Evolutionary conservation across 2,113 vertebrate species (phyloP), one percentile per base, ranked within the genome.

Genomic region (Hyla sarda): DNA sequence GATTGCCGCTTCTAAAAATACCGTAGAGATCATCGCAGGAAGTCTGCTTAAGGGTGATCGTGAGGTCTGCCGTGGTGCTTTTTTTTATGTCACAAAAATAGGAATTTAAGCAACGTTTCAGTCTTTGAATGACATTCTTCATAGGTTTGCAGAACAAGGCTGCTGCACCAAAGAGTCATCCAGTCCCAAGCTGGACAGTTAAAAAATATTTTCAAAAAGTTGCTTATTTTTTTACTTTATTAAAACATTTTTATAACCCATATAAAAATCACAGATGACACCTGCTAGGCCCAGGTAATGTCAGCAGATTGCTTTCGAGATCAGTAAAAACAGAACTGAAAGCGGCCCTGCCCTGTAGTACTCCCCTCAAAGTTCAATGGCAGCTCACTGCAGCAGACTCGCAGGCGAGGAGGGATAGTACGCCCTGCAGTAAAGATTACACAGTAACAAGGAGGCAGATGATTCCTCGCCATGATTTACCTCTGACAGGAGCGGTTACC

Each of bases 391-490:
- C 19, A 3, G 47, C 21, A n/a, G n/a, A n/a, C n/a, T n/a, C n/a
- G n/a, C n/a, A 65, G 67, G 67, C 65, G 30, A 41, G 67, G 32
- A 21, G 28, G 50, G 32, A 10, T 25, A 37, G 52, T 67, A 67
- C 69, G 37, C 74, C 83, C 74, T 25, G 83, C 74, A 85, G 74
- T 85, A 85, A 71, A 85, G 74, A 78, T 85, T 69, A 85, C 73
- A n/a, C 25, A 85, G 17, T 77, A 77, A 67, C 75, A 47, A 10
- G 5, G 21, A 19, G n/a, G 47, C 75, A 71, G 74, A 19, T 69
- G 60, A 71, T 17, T 23, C 71, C n/a, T n/a, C 54, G 45, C 25
- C 14, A 25, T 1, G 19, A 69, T 45, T 28, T 48, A 32, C 41
- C 71, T 62, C 21, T 79, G 74, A 54, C 75, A 56, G 84, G 23